Evolutionary conservation across 1,140 invertebrate species (phyloP).

Genomic region (Neodiprion pinetum): DNA sequence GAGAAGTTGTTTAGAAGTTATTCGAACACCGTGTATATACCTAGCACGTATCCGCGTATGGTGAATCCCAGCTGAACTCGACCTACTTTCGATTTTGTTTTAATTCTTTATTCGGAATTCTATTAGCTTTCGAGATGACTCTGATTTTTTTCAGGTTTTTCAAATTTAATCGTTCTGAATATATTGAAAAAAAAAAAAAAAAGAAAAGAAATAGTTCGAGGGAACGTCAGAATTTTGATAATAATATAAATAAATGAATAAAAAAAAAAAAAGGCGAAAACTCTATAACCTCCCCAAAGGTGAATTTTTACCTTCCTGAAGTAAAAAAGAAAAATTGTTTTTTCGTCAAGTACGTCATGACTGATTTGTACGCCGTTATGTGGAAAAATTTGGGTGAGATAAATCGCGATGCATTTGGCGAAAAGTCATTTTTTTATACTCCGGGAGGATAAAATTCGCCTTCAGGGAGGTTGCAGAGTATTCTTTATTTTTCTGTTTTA

Average conservation of each 20-base stretch:
- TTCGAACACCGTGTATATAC: not conserved
- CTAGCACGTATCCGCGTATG: too few species aligned
- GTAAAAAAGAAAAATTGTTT: not conserved
- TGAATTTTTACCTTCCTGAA: not conserved
- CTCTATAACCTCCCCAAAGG: constrained; percentile 14
- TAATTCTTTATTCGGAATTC: too few species aligned
- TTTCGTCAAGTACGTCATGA: not conserved
- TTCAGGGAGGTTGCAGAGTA: too few species aligned
- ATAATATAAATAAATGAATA: not conserved
- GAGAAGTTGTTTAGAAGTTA: not conserved
- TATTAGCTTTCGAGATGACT: too few species aligned
- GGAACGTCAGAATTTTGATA: not conserved
- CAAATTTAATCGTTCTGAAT: not conserved
- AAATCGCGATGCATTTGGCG: too few species aligned
- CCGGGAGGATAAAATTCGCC: too few species aligned
- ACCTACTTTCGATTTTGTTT: too few species aligned
- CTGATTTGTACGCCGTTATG: not conserved
- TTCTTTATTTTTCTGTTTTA: too few species aligned
- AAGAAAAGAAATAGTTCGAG: constrained; percentile 17
- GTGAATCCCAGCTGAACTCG: too few species aligned
- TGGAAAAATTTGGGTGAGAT: constrained; percentile 12
- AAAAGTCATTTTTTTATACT: too few species aligned
- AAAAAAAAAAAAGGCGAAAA: constrained; percentile 14
- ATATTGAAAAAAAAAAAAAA: constrained; percentile 30
- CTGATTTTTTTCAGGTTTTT: too few species aligned